These are phyloP conservation scores for Clivina fossor DNA, from an alignment of 2,888 invertebrate genomes.

Conservation along the genomic window DNA sequence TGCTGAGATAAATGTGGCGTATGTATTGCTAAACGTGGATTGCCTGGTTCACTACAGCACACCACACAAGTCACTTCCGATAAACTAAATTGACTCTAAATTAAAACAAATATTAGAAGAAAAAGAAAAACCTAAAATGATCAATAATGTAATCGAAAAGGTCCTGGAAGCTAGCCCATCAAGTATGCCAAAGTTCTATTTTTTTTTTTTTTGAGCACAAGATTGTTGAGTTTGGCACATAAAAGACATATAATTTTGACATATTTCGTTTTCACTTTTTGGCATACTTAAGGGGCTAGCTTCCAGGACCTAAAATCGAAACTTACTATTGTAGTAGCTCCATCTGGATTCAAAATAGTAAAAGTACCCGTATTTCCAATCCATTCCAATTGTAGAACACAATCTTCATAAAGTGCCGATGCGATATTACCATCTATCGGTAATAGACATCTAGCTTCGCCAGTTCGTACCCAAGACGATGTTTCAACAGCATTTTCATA, in stretches of 20 bases:
- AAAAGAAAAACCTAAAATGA: too few relatives aligned
- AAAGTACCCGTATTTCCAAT: constrained; percentile 66
- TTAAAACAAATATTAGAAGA: too few relatives aligned
- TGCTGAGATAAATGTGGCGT: constrained; percentile 64
- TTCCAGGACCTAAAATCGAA: background rate
- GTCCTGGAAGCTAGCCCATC: too few relatives aligned
- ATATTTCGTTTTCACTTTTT: too few relatives aligned
- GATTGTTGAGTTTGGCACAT: too few relatives aligned
- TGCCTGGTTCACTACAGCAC: constrained; percentile 78
- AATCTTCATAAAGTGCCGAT: constrained; percentile 66
- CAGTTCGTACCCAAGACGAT: constrained; percentile 83
- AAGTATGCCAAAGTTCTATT: too few relatives aligned
- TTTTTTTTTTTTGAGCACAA: background rate
- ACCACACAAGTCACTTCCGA: constrained; percentile 76
- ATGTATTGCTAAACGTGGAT: constrained; percentile 73
- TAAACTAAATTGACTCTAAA: constrained; percentile 68
- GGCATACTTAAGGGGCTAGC: too few relatives aligned
- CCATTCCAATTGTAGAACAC: constrained; percentile 81
- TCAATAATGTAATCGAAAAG: too few relatives aligned
- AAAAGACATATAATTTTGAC: too few relatives aligned
- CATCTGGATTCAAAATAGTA: constrained; percentile 75
- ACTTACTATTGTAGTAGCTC: constrained; percentile 71
- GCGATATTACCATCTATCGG: constrained; percentile 46
- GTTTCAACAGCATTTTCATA: constrained; percentile 81
- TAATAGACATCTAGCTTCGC: constrained; percentile 71